Evolutionary conservation across 2,888 invertebrate genomes (phyloP).

Genomic region (Andricus curvator): DNA sequence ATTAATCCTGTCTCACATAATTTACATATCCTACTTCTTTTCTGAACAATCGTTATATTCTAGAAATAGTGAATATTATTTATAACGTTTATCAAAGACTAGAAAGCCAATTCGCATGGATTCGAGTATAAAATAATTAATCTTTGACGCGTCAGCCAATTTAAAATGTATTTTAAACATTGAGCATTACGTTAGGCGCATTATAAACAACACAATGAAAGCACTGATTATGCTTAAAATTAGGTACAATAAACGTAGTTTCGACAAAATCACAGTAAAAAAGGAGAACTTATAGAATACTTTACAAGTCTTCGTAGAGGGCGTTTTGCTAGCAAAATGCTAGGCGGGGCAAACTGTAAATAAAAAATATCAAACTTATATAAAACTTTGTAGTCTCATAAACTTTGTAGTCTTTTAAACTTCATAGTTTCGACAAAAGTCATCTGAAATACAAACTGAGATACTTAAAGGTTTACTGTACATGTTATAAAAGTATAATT

Average conservation of each 20-base stretch:
- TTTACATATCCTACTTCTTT: constrained; percentile 1
- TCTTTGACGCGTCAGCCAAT: background rate
- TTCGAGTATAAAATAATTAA: constrained; percentile 19
- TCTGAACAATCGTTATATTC: constrained; percentile 1
- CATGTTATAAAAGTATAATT: constrained; percentile 2
- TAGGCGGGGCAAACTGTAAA: background rate
- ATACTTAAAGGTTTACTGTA: background rate
- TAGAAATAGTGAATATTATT: background rate
- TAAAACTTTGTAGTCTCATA: background rate
- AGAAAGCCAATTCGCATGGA: constrained; percentile 20
- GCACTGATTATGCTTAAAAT: constrained; percentile 8
- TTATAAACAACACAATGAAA: constrained; percentile 30
- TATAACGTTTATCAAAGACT: constrained; percentile 16
- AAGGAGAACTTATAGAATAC: constrained; percentile 20
- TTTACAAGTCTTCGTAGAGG: constrained; percentile 10
- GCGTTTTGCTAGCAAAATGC: background rate
- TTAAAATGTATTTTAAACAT: constrained; percentile 20
- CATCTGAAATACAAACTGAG: background rate
- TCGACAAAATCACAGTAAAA: constrained; percentile 1
- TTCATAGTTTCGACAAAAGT: constrained; percentile 6
- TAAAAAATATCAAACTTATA: constrained; percentile 7
- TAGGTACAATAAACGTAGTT: background rate
- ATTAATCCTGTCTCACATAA: constrained; percentile 26
- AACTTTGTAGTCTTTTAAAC: background rate
- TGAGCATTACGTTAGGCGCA: constrained; percentile 34